These are phyloP conservation scores for Ditylenchus weischeri DNA, from an alignment of 2,888 invertebrate species.

Conservation along the genomic window DNA sequence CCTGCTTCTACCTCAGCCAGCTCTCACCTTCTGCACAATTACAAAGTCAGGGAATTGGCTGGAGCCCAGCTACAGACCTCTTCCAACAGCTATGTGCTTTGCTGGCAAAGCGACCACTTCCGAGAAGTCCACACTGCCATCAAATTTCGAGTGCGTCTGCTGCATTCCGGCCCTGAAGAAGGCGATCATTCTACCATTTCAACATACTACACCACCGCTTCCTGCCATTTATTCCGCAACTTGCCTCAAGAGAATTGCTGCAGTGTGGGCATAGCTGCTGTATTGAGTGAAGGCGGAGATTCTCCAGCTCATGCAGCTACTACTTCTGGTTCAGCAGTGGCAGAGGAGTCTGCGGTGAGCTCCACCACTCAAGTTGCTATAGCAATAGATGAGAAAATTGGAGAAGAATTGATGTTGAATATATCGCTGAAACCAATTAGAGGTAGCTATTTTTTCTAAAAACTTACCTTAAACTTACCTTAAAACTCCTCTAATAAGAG, in stretches of 20 bases:
- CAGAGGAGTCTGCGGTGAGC: constrained; percentile 1
- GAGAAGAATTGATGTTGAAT: constrained; percentile 14
- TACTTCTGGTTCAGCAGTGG: background rate
- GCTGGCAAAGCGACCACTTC: constrained; percentile 13
- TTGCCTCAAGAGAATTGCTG: constrained; percentile 46
- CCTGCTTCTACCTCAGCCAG: constrained; percentile 26
- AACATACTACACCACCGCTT: constrained; percentile 15
- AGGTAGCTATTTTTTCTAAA: background rate
- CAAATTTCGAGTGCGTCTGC: constrained; percentile 9
- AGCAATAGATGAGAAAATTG: constrained; percentile 9
- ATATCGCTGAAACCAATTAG: constrained; percentile 12
- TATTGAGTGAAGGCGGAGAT: background rate
- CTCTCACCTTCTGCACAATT: constrained; percentile 38
- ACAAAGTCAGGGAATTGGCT: background rate
- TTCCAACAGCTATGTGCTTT: constrained; percentile 7
- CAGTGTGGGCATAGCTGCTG: constrained; percentile 21
- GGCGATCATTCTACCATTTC: background rate
- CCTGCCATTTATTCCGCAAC: constrained; percentile 42
- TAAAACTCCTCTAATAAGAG: too few relatives aligned
- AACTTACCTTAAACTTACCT: too few relatives aligned
- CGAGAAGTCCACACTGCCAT: background rate
- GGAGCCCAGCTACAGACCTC: constrained; percentile 11
- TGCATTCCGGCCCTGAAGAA: background rate
- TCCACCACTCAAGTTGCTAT: constrained; percentile 25
- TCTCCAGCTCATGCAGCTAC: background rate